Percentiles rank a stretch among this genome's conserved stretches.
These are phyloP conservation scores for Armadillidium nasatum DNA, from an alignment of 1,140 invertebrate genomes.

Conservation along the genomic window DNA sequence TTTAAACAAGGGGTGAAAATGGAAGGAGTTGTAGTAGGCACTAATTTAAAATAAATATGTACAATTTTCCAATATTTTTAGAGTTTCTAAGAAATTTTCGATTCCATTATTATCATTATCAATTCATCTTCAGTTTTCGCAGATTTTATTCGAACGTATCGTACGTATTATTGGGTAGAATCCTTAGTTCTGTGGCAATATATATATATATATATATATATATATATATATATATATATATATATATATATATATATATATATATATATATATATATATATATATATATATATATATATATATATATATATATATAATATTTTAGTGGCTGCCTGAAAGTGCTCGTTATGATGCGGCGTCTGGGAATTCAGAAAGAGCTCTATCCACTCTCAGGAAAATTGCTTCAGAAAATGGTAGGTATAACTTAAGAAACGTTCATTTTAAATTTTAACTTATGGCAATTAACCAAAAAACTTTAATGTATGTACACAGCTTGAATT, in stretches of 20 bases:
- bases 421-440: neutral
- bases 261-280: too few relatives aligned
- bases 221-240: too few relatives aligned
- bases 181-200: too few relatives aligned
- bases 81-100: too few relatives aligned
- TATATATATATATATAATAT: neutral
- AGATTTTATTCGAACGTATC: neutral
- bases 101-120: neutral
- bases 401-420: slow-evolving; percentile 72
- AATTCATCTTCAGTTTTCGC: neutral
- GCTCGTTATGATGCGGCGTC: slow-evolving; percentile 79
- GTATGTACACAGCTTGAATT: neutral
- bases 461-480: neutral
- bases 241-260: too few relatives aligned
- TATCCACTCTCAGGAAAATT: slow-evolving; percentile 74
- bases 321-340: slow-evolving; percentile 88
- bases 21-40: too few relatives aligned
- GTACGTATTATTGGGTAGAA: too few relatives aligned
- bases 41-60: too few relatives aligned
- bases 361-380: slow-evolving; percentile 77
- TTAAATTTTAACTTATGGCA: neutral
- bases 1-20: too few relatives aligned
- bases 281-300: too few relatives aligned
- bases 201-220: too few relatives aligned
- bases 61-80: too few relatives aligned